phyloP scores from a whole-genome alignment of 2,113 vertebrate genomes.

The Lophochroa leadbeateri region DNA sequence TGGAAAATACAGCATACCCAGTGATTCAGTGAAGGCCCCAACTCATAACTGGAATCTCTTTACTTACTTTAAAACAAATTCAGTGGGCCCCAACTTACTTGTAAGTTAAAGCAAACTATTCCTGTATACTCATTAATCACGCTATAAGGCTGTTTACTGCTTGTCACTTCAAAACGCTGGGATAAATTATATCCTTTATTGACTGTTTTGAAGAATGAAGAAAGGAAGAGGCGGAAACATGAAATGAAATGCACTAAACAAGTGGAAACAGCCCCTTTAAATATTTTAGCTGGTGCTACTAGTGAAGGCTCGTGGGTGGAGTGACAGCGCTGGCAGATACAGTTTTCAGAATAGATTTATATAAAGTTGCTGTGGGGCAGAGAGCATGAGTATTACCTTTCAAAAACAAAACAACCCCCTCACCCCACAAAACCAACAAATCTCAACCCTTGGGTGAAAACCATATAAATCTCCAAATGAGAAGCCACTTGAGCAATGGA shows the following conservation, averaged over 20 bases:
- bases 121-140: slow-evolving; percentile 60
- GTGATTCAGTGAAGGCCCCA: slow-evolving; percentile 3
- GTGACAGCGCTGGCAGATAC: slow-evolving; percentile 36
- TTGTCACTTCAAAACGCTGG: slow-evolving; percentile 57
- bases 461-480: slow-evolving; percentile 70
- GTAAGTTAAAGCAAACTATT: slow-evolving; percentile 59
- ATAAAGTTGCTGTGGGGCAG: slow-evolving; percentile 63
- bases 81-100: background rate
- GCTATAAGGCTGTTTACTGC: slow-evolving; percentile 39
- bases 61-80: background rate
- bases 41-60: background rate
- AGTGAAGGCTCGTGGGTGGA: slow-evolving; percentile 49
- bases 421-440: background rate
- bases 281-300: slow-evolving; percentile 58
- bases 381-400: slow-evolving; percentile 68
- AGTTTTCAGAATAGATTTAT: slow-evolving; percentile 77
- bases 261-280: slow-evolving; percentile 71
- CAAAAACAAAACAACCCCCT: slow-evolving; percentile 61
- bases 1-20: background rate
- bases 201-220: background rate
- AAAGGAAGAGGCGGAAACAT: slow-evolving; percentile 18
- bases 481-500: slow-evolving; percentile 74
- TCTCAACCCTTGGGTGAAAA: slow-evolving; percentile 64
- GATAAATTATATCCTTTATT: background rate
- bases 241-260: slow-evolving; percentile 51